phyloP scores from a whole-genome alignment of 1,140 invertebrate species.

The Prorops nasuta region DNA sequence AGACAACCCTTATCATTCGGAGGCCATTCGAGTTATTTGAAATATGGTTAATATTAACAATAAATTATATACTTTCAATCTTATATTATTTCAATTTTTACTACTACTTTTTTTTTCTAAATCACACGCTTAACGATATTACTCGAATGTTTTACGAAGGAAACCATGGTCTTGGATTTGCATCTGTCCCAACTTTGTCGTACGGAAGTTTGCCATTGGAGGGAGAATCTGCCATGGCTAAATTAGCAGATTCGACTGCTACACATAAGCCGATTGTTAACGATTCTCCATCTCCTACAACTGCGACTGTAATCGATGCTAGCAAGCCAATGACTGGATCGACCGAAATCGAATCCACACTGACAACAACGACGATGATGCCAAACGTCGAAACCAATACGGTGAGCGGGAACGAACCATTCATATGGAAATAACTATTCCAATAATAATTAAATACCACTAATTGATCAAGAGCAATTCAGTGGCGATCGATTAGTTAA shows the following conservation, averaged over 20 bases:
- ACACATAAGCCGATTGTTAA: slow-evolving; percentile 1
- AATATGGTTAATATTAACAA: slow-evolving; percentile 30
- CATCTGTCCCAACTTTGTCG: slow-evolving; percentile 28
- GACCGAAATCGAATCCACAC: slow-evolving; percentile 7
- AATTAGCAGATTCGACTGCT: slow-evolving; percentile 5
- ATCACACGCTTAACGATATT: too few relatives aligned
- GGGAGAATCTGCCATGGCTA: slow-evolving; percentile 5
- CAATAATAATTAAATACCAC: neutral
- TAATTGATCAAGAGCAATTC: neutral
- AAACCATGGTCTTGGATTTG: slow-evolving; percentile 34
- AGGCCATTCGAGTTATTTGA: slow-evolving; percentile 31
- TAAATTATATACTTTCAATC: too few relatives aligned
- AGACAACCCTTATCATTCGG: slow-evolving; percentile 22
- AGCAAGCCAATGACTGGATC: slow-evolving; percentile 11
- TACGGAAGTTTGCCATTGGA: slow-evolving; percentile 20
- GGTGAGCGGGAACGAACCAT: slow-evolving; percentile 10
- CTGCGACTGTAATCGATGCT: slow-evolving; percentile 4
- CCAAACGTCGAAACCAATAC: slow-evolving; percentile 14
- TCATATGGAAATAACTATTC: too few relatives aligned
- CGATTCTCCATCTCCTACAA: neutral
- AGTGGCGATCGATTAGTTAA: neutral
- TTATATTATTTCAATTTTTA: too few relatives aligned
- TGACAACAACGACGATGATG: neutral
- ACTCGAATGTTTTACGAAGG: too few relatives aligned
- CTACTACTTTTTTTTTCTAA: too few relatives aligned